Evolutionary conservation across 2,797 vertebrate species (phyloP).

Genomic region (Anguilla obscura): DNA sequence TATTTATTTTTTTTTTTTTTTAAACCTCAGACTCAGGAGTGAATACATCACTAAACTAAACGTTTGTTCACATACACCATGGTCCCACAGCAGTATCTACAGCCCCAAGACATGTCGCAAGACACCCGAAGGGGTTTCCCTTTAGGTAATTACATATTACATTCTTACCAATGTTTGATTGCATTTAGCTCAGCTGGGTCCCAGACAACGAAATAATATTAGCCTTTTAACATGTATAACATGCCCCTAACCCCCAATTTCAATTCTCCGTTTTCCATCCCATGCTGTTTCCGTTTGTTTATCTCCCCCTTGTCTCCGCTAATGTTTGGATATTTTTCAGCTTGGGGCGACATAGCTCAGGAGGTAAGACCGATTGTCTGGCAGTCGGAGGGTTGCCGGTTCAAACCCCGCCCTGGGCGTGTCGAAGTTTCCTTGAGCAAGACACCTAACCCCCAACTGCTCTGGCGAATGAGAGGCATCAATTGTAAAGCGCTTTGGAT

Average conservation of each 20-base stretch:
- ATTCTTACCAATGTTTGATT: not conserved
- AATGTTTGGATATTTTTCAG: not conserved
- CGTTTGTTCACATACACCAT: not conserved
- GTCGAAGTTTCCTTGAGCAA: no score
- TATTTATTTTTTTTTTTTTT: no score
- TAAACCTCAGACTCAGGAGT: not conserved
- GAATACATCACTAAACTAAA: not conserved
- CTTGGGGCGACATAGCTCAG: not conserved
- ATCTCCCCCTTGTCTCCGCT: no score
- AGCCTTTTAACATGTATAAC: not conserved
- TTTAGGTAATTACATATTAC: constrained; percentile 3
- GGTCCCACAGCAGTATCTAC: not conserved
- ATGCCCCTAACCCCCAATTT: not conserved
- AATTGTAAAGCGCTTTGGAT: no score
- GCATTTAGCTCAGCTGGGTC: not conserved
- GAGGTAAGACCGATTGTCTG: no score
- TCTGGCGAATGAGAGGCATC: no score
- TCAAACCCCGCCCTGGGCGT: no score
- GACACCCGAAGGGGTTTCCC: not conserved
- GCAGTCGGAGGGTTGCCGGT: no score
- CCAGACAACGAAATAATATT: not conserved
- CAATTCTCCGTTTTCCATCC: not conserved
- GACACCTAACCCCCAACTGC: no score
- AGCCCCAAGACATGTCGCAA: not conserved
- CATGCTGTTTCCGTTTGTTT: not conserved